Conservation (phyloP, 2,888 invertebrate genomes). For the Acronicta leporina region DNA sequence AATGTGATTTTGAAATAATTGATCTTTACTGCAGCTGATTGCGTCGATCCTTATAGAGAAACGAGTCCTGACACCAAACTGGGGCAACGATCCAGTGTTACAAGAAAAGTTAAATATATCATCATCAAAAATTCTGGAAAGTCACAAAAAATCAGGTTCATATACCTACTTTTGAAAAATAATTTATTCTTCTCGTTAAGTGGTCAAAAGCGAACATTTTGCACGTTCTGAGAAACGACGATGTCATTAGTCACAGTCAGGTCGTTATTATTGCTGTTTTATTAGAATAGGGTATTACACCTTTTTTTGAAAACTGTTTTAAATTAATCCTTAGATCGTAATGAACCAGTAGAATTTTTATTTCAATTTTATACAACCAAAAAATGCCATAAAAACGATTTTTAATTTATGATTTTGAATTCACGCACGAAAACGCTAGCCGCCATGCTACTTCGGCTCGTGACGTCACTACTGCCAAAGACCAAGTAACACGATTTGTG, state of each 20-base stretch:
- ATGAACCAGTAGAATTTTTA: no score
- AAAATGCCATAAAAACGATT: no score
- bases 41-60: conserved; percentile 14
- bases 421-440: no score
- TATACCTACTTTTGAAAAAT: conserved; percentile 26
- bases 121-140: conserved; percentile 47
- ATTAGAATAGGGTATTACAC: no score
- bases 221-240: conserved; percentile 46
- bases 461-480: no score
- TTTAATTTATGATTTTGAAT: no score
- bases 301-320: no score
- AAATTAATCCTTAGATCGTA: no score
- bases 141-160: conserved; percentile 33
- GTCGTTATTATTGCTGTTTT: conserved; percentile 46
- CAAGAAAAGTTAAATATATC: conserved; percentile 43
- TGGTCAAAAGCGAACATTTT: conserved; percentile 42
- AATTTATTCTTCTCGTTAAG: conserved; percentile 48
- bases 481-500: no score
- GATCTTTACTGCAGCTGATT: conserved; percentile 27
- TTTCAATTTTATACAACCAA: no score
- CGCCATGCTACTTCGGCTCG: no score
- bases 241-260: conserved; percentile 44
- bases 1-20: conserved; percentile 30
- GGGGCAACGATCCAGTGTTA: conserved; percentile 42
- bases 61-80: conserved; percentile 40